Percentiles rank a stretch among this genome's conserved stretches.
Evolutionary conservation across 2,113 vertebrate genomes (phyloP).

Genomic region (Melanocharis versteri): DNA sequence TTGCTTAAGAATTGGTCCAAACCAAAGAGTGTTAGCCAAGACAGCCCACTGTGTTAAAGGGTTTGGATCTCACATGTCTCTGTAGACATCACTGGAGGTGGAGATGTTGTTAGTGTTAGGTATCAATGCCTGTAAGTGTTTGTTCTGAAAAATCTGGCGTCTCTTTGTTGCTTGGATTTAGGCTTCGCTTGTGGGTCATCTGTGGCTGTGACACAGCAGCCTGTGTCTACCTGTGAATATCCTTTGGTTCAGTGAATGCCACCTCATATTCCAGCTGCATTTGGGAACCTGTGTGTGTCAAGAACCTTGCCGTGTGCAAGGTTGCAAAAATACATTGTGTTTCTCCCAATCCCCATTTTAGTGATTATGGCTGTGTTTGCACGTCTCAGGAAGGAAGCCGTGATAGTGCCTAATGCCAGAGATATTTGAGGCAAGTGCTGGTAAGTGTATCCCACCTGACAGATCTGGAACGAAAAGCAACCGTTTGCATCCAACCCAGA

Average conservation of each 20-base stretch:
- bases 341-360: neutral
- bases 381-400: neutral
- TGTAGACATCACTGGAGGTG: neutral
- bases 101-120: neutral
- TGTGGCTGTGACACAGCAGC: neutral
- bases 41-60: fast-evolving
- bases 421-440: neutral
- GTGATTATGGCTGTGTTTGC: neutral
- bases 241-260: neutral
- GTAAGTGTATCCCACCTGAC: neutral
- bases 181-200: neutral
- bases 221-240: neutral
- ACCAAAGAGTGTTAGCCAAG: neutral
- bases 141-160: neutral
- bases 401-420: neutral
- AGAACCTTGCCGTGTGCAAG: neutral
- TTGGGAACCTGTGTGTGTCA: neutral
- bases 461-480: neutral
- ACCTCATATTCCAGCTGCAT: neutral
- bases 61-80: fast-evolving
- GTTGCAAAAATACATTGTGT: neutral
- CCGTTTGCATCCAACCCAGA: neutral
- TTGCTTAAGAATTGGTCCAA: neutral
- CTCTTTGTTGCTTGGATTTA: neutral
- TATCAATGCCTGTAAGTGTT: neutral